Conservation (phyloP, 2,888 invertebrate species). For the Tetramorium bicarinatum region DNA sequence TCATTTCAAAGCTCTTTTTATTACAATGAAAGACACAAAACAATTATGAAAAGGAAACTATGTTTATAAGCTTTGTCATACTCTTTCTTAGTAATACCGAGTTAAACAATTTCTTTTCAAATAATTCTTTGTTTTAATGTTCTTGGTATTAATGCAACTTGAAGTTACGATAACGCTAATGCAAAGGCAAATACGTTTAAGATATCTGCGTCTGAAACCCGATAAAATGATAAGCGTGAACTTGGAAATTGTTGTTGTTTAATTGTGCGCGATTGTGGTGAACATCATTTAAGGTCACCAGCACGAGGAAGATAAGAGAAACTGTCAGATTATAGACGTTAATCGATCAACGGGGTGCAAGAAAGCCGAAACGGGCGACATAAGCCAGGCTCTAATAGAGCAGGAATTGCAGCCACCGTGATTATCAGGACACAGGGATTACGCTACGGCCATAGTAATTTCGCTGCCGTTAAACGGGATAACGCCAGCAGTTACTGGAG, state of each 20-base stretch:
- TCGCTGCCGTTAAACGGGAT: conserved; percentile 54
- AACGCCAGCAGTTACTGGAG: conserved; percentile 53
- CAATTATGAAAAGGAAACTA: neutral
- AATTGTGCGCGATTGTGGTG: conserved; percentile 31
- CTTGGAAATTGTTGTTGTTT: conserved; percentile 23
- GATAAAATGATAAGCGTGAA: conserved; percentile 27
- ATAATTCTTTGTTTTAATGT: neutral
- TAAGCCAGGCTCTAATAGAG: conserved; percentile 62
- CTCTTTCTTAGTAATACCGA: neutral
- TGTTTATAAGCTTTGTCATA: neutral
- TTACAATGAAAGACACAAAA: neutral
- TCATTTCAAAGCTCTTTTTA: neutral
- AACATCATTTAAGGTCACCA: conserved; percentile 47
- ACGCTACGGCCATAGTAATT: conserved; percentile 59
- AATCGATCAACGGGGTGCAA: conserved; percentile 69
- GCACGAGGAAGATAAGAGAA: conserved; percentile 53
- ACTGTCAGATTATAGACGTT: conserved; percentile 64
- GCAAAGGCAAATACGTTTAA: neutral
- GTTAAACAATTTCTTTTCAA: conserved; percentile 5
- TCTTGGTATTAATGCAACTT: neutral
- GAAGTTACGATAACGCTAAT: conserved; percentile 11
- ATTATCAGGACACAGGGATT: conserved; percentile 67
- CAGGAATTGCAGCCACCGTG: conserved; percentile 50
- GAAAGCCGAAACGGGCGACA: conserved; percentile 52
- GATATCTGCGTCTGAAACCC: neutral